Evolutionary conservation across 2,888 invertebrate genomes (phyloP).

Genomic region (Rotaria socialis): DNA sequence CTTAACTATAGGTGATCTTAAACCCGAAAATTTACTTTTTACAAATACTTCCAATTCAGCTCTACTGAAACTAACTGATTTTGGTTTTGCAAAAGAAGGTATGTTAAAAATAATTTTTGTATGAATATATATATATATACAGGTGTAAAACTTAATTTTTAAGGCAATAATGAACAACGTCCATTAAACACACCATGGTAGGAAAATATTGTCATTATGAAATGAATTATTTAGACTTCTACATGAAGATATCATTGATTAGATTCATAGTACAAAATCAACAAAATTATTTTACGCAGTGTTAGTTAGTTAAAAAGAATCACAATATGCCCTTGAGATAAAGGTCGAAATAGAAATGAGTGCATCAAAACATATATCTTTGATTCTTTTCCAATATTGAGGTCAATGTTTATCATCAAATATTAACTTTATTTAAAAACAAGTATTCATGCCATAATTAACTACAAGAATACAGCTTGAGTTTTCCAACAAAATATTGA

Average conservation of each 20-base stretch:
- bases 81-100: conserved; percentile 96
- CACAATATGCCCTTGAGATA: background rate
- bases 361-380: too few species aligned
- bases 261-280: too few species aligned
- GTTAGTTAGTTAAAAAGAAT: too few species aligned
- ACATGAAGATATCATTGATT: too few species aligned
- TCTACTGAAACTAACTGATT: conserved; percentile 91
- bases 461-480: too few species aligned
- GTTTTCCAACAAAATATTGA: too few species aligned
- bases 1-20: conserved; percentile 68
- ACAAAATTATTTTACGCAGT: too few species aligned
- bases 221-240: too few species aligned
- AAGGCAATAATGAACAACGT: conserved; percentile 29
- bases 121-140: background rate
- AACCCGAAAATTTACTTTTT: conserved; percentile 87
- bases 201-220: background rate
- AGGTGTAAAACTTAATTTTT: background rate
- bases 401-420: too few species aligned
- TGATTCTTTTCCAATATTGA: too few species aligned
- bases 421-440: too few species aligned
- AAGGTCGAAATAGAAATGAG: background rate
- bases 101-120: conserved; percentile 55
- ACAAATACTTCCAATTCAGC: conserved; percentile 64
- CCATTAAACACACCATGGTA: conserved; percentile 43
- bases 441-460: too few species aligned